Base-by-base conservation (phyloP, 2,113 vertebrate genomes). In the Ahaetulla prasina region DNA sequence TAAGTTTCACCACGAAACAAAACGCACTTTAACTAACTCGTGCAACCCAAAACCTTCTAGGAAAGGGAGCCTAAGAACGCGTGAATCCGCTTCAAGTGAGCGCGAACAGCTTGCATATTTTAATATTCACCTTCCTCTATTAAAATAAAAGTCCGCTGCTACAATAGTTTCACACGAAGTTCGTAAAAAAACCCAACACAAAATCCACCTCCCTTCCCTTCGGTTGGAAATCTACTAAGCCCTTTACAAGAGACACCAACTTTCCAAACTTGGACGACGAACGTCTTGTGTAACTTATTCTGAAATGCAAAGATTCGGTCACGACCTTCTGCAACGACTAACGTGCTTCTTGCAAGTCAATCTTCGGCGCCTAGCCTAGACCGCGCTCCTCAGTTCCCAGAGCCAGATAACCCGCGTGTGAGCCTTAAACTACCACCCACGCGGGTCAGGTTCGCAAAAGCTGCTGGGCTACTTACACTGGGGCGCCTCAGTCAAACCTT, bases 51-150 rank as follows among this genome's bases (percentile, higher is more conserved):
- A 43, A 80, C 0, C 8, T 93, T 93, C 93, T 54, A 49, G 84
- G 86, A 96, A 95, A 94, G 8, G 91, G 86, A 94, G 94, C 86
- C 92, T 54, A 23, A 25, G 49, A 43, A 49, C 93, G 20, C 35
- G 89, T 92, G 93, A 87, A 92, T 68, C 22, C 0, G 0, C 0
- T 87, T 92, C 89, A 92, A 87, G 87, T 49, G 0, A 2, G 30
- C 20, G 84, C 84, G 93, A 60, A 88, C 47, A 88, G 30, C 53
- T 23, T 16, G 87, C 25, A 88, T 22, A 2, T 25, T 89, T 55
- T 63, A 74, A 74, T 50, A 87, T 12, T 8, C 52, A 4, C 74
- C 16, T 4, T 10, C 68, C 50, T 11, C 11, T 14, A 60, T 52
- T 55, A 85, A 92, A 89, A 89, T 39, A 35, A n/a, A 50, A 20